Conservation (phyloP, 2,113 vertebrate species). For the Sakesphorus luctuosus region DNA sequence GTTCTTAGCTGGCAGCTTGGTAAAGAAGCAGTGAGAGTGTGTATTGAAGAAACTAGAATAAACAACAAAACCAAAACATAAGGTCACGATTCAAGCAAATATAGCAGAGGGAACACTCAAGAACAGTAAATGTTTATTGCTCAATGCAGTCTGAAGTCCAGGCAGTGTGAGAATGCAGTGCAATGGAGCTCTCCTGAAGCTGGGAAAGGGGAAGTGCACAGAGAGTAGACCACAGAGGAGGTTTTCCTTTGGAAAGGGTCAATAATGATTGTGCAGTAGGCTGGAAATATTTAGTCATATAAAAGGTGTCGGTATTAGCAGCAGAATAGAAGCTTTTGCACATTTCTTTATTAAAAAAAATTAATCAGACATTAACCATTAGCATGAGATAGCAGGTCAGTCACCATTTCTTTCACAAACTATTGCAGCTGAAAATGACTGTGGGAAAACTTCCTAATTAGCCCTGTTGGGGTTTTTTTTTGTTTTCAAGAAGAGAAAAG, state of each 20-base stretch:
- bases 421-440: conserved; percentile 11
- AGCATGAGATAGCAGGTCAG: not conserved
- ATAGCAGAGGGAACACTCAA: not conserved
- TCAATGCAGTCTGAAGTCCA: not conserved
- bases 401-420: not conserved
- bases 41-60: not conserved
- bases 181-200: not conserved
- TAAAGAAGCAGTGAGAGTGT: not conserved
- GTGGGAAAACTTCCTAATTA: conserved; percentile 16
- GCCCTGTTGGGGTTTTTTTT: not conserved
- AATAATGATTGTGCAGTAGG: not conserved
- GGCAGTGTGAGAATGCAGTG: not conserved
- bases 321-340: not conserved
- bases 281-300: not conserved
- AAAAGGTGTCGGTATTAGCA: not conserved
- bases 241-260: not conserved
- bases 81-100: conserved; percentile 20
- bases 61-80: conserved; percentile 44
- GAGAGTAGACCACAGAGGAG: not conserved
- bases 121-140: not conserved
- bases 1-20: not conserved
- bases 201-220: not conserved
- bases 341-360: not conserved
- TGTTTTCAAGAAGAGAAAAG: not conserved
- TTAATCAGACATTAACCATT: not conserved